Base-by-base conservation (phyloP, 2,113 vertebrate genomes). In the Gallinago undulata region DNA sequence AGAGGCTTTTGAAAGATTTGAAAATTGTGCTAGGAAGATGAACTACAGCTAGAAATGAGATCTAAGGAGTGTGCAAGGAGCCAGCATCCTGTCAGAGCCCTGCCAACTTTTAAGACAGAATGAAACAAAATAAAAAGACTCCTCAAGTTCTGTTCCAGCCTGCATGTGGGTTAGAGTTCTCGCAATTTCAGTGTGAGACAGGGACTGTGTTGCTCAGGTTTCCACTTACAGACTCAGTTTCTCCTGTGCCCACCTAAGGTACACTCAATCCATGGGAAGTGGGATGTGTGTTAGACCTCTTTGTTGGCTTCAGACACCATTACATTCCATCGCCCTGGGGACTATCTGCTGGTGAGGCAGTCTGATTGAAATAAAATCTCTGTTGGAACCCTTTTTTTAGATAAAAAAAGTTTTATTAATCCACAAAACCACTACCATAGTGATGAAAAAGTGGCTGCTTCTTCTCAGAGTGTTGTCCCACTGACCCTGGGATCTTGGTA, bases 391-490 rank as follows among this genome's bases (percentile, higher is more conserved):
- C 16, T 25, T 24, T 22, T 92, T 69, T 50, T 35, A 48, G 48
- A 19, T 24, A 41, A 62, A 56, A 15, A 9, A 70, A 21, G 3
- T 31, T 31, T 55, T 81, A 59, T 23, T 75, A 55, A 51, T 68
- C 10, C 12, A 41, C 30, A 22, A 45, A 80, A 90, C 24, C 27
- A 12, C 37, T 33, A 45, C 9, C 16, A 7, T 7, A 10, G 55
- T 15, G 8, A 18, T 69, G 82, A 30, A 43, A 81, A 89, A 22
- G n/a, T 19, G 57, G 28, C 28, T 88, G 27, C 35, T 64, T 60
- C 62, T 31, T 60, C 37, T 63, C 31, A n/a, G 11, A 47, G 33
- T 1, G 0, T 39, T 72, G 56, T 4, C 13, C 19, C 0, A 0
- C 30, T 60, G 35, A n/a, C 19, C 12, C 48, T 24, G 39, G 56